A percentile compares a stretch with the other conserved stretches of the same genome.
Conservation (phyloP, 2,797 vertebrate species). For the Melanotaenia parkinsoni region DNA sequence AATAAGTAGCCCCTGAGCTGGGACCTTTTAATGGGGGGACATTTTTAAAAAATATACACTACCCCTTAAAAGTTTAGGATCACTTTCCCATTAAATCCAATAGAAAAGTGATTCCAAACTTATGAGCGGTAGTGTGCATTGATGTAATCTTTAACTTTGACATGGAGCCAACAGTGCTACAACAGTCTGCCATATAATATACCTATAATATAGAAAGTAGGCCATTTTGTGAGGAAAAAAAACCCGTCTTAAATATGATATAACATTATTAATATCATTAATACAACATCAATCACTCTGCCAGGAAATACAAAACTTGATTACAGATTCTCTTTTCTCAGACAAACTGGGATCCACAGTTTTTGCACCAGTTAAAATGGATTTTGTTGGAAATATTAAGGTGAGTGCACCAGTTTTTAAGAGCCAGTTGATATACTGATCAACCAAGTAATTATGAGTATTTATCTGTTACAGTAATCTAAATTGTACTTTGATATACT, state of each 20-base stretch:
- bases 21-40: too few relatives aligned
- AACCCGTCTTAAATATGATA: background rate
- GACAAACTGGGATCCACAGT: constrained; percentile 96
- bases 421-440: background rate
- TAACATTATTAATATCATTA: background rate
- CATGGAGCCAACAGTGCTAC: background rate
- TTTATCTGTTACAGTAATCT: background rate
- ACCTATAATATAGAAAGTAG: background rate
- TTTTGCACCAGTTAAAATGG: constrained; percentile 99
- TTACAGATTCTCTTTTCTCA: constrained; percentile 76
- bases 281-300: background rate
- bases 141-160: background rate
- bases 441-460: background rate
- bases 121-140: background rate
- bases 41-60: background rate
- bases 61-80: too few relatives aligned
- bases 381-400: constrained; percentile 99
- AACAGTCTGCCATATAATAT: background rate
- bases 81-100: too few relatives aligned
- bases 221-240: background rate
- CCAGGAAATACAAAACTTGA: constrained; percentile 22
- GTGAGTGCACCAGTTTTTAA: constrained; percentile 74
- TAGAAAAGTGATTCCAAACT: too few relatives aligned
- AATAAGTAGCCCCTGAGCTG: background rate
- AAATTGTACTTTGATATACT: background rate